Conservation (phyloP, 2,888 invertebrate genomes). For the Cerastis leucographa region DNA sequence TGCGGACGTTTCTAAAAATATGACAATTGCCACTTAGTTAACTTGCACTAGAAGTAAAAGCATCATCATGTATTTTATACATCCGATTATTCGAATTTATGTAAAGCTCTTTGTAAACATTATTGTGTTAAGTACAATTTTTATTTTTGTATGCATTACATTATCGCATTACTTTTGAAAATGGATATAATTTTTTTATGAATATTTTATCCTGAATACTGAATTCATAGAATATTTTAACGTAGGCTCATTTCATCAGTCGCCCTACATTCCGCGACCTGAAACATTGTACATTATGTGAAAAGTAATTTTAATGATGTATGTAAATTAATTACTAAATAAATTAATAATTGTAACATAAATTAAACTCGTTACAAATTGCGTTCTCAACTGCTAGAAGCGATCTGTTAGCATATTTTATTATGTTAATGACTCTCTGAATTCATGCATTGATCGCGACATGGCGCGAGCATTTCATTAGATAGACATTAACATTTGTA, state of each 20-base stretch:
- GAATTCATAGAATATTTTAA: constrained; percentile 15
- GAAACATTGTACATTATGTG: constrained; percentile 50
- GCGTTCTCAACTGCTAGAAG: constrained; percentile 61
- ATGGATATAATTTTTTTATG: constrained; percentile 1
- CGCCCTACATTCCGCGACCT: not conserved
- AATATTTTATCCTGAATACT: constrained; percentile 4
- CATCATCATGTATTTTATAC: not conserved
- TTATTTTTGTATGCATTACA: not conserved
- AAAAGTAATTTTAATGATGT: constrained; percentile 40
- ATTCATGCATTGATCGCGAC: constrained; percentile 45
- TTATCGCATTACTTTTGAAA: constrained; percentile 10
- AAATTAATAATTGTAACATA: constrained; percentile 47
- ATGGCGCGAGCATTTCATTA: constrained; percentile 39
- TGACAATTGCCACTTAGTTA: not conserved
- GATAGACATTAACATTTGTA: constrained; percentile 53
- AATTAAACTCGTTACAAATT: constrained; percentile 35
- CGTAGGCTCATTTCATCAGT: constrained; percentile 29
- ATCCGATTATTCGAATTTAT: not conserved
- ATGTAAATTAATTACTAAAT: constrained; percentile 36
- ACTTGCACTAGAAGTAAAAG: not conserved
- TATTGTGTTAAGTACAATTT: constrained; percentile 2
- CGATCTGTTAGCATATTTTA: constrained; percentile 51
- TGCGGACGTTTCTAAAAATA: not conserved
- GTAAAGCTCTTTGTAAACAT: not conserved
- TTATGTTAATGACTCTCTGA: constrained; percentile 39